Percentiles rank a stretch among this genome's conserved stretches.
Conservation (phyloP, 2,797 vertebrate genomes). For the Pygocentrus nattereri region DNA sequence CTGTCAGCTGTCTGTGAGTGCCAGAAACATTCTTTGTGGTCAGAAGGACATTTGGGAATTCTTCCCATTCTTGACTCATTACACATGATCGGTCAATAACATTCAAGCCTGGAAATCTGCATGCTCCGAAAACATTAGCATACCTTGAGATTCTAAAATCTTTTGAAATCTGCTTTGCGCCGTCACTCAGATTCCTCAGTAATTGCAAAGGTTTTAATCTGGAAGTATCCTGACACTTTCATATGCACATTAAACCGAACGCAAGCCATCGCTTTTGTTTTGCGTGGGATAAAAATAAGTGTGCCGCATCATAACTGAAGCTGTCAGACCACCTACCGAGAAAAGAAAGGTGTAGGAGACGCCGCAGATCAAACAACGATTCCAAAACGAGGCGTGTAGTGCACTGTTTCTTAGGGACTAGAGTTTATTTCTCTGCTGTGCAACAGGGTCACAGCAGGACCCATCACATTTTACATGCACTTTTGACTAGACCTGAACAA, state of each 20-base stretch:
- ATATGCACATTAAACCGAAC: neutral
- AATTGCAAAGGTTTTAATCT: neutral
- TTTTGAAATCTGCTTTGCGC: neutral
- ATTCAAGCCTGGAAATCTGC: neutral
- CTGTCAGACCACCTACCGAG: slow-evolving; percentile 12
- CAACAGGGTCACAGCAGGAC: neutral
- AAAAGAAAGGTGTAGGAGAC: neutral
- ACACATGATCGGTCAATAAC: neutral
- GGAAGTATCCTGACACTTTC: neutral
- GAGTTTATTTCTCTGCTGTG: neutral
- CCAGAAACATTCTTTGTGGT: too few species aligned
- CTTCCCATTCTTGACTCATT: neutral
- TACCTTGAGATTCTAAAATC: neutral
- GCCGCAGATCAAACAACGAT: slow-evolving; percentile 1
- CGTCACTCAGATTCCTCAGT: neutral
- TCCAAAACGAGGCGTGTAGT: neutral
- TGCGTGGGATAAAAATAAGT: neutral
- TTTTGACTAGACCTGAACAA: neutral
- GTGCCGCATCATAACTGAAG: neutral
- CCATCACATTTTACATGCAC: neutral
- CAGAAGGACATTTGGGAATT: neutral
- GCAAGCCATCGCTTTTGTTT: neutral
- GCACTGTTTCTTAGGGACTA: neutral
- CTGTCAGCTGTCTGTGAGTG: too few species aligned
- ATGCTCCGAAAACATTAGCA: neutral